These are phyloP conservation scores for Macrotus californicus DNA, from an alignment of 2,113 vertebrate species.

Conservation along the genomic window DNA sequence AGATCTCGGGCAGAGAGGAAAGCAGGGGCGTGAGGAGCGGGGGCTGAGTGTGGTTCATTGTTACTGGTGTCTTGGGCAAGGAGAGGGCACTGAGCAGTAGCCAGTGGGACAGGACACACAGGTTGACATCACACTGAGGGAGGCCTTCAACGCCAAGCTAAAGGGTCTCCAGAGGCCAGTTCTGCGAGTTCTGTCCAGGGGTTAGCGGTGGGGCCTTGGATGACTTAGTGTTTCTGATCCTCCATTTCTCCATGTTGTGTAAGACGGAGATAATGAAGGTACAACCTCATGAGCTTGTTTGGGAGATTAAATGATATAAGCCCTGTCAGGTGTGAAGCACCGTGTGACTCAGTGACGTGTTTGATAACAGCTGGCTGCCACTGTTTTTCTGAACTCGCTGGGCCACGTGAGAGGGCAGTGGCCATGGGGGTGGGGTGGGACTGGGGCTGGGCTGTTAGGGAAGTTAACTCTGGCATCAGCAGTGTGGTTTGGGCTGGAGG, in stretches of 20 bases:
- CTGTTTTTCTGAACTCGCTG: background rate
- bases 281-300: background rate
- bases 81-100: background rate
- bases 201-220: background rate
- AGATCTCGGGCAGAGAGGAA: background rate
- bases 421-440: background rate
- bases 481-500: background rate
- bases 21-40: background rate
- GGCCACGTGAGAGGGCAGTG: background rate
- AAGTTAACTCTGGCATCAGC: background rate
- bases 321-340: too few relatives aligned
- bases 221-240: background rate
- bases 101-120: accelerated
- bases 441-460: background rate
- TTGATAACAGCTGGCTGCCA: accelerated
- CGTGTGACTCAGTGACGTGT: background rate
- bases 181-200: background rate
- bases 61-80: background rate
- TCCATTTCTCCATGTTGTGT: background rate
- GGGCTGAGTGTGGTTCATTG: background rate
- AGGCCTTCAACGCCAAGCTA: background rate
- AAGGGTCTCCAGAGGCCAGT: background rate
- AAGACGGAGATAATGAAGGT: background rate
- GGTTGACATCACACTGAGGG: background rate
- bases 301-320: background rate